These are phyloP conservation scores for Gasterosteus aculeatus DNA, from an alignment of 2,113 vertebrate species.

Conservation along the genomic window DNA sequence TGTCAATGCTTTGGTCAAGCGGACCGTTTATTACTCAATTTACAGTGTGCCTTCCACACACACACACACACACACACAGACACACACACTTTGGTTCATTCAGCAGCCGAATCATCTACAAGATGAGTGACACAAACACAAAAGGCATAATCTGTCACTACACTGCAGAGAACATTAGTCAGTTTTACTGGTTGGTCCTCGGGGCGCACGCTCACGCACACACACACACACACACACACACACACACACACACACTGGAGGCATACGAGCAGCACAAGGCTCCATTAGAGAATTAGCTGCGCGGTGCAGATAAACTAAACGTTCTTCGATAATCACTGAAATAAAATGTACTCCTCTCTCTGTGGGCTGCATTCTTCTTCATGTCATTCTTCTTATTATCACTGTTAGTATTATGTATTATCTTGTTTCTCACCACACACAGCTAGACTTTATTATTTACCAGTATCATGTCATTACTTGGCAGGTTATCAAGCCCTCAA, in stretches of 20 bases:
- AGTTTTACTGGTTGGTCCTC: conserved; percentile 28
- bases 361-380: not conserved
- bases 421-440: not conserved
- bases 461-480: not conserved
- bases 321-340: not conserved
- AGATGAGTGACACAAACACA: conserved; percentile 9
- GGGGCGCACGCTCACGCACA: not conserved
- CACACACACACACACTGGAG: conserved; percentile 9
- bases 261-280: conserved; percentile 5
- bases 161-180: not conserved
- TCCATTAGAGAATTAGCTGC: conserved; percentile 13
- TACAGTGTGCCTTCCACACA: not conserved
- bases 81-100: too few relatives aligned
- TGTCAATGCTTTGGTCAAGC: not conserved
- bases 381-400: not conserved
- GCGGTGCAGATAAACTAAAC: conserved; percentile 16
- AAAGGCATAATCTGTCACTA: conserved; percentile 14
- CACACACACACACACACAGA: not conserved
- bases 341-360: not conserved
- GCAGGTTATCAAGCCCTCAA: not conserved
- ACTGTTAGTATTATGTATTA: not conserved
- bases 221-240: not conserved
- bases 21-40: not conserved
- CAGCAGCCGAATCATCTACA: conserved; percentile 5
- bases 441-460: not conserved